Percentiles rank a stretch among this genome's conserved stretches.
These are phyloP conservation scores for Mesodorylaimus sp. DNA, from an alignment of 2,888 invertebrate genomes.

Conservation along the genomic window DNA sequence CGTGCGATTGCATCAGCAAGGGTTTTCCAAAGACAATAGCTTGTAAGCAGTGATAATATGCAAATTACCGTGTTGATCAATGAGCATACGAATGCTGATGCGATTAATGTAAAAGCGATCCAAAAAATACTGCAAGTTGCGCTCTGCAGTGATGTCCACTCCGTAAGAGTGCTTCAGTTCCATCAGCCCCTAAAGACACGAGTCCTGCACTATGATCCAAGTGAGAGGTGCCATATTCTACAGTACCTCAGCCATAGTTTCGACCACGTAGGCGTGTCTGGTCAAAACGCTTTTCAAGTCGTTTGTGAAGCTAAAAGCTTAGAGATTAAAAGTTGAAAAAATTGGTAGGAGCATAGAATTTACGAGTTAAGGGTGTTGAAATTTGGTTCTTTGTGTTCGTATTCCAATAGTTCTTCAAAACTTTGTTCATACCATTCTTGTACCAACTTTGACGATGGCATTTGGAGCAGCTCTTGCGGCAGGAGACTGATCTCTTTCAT, in stretches of 20 bases:
- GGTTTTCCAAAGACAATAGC: too few relatives aligned
- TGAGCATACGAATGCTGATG: constrained; percentile 93
- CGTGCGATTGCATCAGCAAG: too few relatives aligned
- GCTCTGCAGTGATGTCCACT: constrained; percentile 49
- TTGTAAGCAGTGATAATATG: too few relatives aligned
- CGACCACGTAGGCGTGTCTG: constrained; percentile 86
- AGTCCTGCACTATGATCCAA: background rate
- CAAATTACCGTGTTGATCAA: constrained; percentile 93
- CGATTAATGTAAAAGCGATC: constrained; percentile 97
- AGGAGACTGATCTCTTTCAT: constrained; percentile 95
- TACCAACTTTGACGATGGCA: constrained; percentile 80
- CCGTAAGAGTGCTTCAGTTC: constrained; percentile 78
- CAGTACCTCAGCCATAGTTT: constrained; percentile 66
- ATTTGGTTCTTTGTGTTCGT: constrained; percentile 60
- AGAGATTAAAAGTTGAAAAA: too few relatives aligned
- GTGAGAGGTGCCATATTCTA: too few relatives aligned
- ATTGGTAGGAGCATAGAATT: too few relatives aligned
- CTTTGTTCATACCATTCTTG: constrained; percentile 84
- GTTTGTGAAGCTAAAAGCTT: constrained; percentile 61
- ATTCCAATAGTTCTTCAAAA: constrained; percentile 81
- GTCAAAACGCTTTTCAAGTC: constrained; percentile 77
- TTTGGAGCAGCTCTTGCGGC: constrained; percentile 71
- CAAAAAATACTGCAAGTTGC: constrained; percentile 92
- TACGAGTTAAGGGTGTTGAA: too few relatives aligned
- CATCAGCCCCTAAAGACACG: constrained; percentile 56